Evolutionary conservation across 2,113 vertebrate species (phyloP), one percentile per base, ranked within the genome.

Genomic region (Cisticola juncidis): DNA sequence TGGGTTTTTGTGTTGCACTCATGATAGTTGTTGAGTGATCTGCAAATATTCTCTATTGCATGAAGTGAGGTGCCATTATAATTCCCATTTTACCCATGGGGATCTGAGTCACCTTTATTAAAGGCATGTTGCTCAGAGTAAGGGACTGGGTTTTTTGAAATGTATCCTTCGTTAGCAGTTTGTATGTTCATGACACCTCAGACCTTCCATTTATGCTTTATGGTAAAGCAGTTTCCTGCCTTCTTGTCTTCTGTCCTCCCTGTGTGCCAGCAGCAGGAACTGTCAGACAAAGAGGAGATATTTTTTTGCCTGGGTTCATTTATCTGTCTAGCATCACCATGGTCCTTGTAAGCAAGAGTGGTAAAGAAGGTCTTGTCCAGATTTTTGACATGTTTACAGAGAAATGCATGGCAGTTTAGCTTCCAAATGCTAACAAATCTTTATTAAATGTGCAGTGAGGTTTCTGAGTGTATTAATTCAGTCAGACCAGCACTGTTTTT

Each of bases 1-100:
- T n/a, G 62, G 54, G 28, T 64, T 94, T 91, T 94, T 90, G 57
- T 77, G 45, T 94, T 92, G 47, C n/a, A 35, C 57, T 91, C 42
- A 33, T 72, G 78, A 73, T 74, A 91, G 78, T 38, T 85, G 47
- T 38, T 95, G 91, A 95, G 73, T 44, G 44, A 86, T 70, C 81
- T 86, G 70, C 65, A 94, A 94, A 79, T 94, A 85, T 72, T 82
- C 70, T 89, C 88, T 61, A 15, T 81, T 5, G 9, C 35, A 5
- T 87, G 70, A 95, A 79, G 70, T 69, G 70, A 95, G 74, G 42
- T 81, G 62, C 78, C 17, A 20, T 84, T 86, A 19, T 68, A 74
- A 89, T 84, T 81, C 65, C 65, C 36, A 45, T 89, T 89, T 89
- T 76, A 47, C 73, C 33, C 58, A 4, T 28, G 53, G 50, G 58